Base-by-base conservation (phyloP, 2,113 vertebrate genomes). In the Natator depressus region DNA sequence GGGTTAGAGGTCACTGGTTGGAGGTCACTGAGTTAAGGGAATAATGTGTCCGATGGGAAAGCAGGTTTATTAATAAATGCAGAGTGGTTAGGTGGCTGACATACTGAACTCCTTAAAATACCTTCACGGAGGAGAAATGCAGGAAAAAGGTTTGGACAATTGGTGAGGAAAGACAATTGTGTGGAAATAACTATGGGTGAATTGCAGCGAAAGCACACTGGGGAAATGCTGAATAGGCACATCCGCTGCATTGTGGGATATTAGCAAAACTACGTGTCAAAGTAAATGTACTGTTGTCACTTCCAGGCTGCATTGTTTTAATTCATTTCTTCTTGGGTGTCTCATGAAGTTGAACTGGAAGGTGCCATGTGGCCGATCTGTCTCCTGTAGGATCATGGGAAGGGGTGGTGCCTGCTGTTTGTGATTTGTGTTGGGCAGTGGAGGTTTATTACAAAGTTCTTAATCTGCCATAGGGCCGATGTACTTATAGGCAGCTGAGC, bases 211-310 rank as follows among this genome's bases (percentile, higher is more conserved):
- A 62, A 12, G 59, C 29, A 62, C 27, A 31, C 27, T 82, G 46
- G 82, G 79, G 42, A 86, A 92, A 47, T 81, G 65, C 57, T 80
- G 80, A 76, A 80, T 49, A 92, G 86, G 82, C 49, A 47, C 22
- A 50, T 91, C 86, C 12, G 4, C 0, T 47, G 14, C 14, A 25
- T 31, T 42, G 1, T 24, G 54, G 80, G 76, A 14, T 42, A 27
- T 57, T 42, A 6, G 3, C 42, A 27, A 82, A 85, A 62, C 82
- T 55, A 69, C 5, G 51, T 80, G 1, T 2, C 1, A 84, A 49
- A 80, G 24, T 50, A 53, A 38, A 1, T 81, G 62, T 24, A 83
- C 6, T 4, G 16, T 94, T 27, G 57, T 59, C 50, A 47, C 42
- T 16, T 51, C 57, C 57, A 59, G 57, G 25, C 25, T 11, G 27